Conservation (phyloP, 2,113 vertebrate genomes). For the Pteronura brasiliensis region DNA sequence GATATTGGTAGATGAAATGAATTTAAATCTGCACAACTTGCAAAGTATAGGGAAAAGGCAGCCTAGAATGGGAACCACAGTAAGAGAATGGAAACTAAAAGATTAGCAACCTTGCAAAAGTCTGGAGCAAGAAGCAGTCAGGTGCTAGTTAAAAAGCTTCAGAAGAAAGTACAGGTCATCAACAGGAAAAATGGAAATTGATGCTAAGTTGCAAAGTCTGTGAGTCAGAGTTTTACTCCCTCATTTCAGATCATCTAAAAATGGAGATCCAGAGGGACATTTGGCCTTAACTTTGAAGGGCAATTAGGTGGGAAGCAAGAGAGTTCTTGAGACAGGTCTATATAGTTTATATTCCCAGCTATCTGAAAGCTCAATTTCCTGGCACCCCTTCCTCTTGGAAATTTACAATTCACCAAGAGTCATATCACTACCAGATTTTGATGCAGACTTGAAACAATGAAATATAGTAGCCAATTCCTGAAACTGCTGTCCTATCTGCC, state of each 20-base stretch:
- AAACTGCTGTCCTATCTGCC: neutral
- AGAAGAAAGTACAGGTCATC: neutral
- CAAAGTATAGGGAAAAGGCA: neutral
- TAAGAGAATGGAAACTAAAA: neutral
- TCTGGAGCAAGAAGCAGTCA: neutral
- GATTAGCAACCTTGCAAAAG: neutral
- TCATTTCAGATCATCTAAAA: neutral
- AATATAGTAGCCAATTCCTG: constrained; percentile 11
- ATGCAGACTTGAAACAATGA: constrained; percentile 45
- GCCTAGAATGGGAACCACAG: neutral
- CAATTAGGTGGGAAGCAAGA: neutral
- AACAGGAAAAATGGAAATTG: neutral
- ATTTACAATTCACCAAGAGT: constrained; percentile 44
- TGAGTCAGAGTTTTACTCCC: neutral
- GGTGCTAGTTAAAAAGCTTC: neutral
- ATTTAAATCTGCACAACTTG: neutral
- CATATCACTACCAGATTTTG: neutral
- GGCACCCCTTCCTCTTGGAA: neutral
- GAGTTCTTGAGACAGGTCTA: neutral
- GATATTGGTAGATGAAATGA: neutral
- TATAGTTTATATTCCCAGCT: neutral
- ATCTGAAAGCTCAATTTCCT: neutral
- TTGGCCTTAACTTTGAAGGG: neutral
- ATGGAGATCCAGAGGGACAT: neutral
- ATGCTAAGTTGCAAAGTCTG: neutral